These are phyloP conservation scores for Trypoxylus dichotomus DNA, from an alignment of 1,140 invertebrate genomes.

Conservation along the genomic window DNA sequence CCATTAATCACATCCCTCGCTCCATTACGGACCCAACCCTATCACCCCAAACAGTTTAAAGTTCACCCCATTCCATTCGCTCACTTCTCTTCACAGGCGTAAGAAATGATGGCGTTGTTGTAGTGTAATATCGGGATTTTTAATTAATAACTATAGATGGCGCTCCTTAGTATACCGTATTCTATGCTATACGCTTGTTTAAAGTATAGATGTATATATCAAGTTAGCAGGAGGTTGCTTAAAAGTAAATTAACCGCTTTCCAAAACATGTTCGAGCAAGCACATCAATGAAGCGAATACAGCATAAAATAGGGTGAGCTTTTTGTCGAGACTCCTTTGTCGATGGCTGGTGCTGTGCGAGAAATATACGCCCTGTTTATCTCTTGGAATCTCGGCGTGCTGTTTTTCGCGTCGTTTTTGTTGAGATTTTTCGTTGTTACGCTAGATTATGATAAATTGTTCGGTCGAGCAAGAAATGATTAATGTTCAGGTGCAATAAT, in stretches of 20 bases:
- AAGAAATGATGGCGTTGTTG: not conserved
- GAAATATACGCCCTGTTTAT: not conserved
- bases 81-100: not conserved
- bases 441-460: not conserved
- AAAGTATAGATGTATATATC: not conserved
- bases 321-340: not conserved
- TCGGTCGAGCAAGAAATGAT: not conserved
- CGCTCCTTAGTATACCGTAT: not conserved
- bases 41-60: not conserved
- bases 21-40: not conserved
- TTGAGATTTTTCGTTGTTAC: not conserved
- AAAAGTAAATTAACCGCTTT: slow-evolving; percentile 1
- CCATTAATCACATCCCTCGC: slow-evolving; percentile 12
- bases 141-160: slow-evolving; percentile 11
- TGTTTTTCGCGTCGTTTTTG: not conserved
- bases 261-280: not conserved
- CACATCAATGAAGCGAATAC: not conserved
- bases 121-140: not conserved
- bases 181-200: not conserved
- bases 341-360: not conserved
- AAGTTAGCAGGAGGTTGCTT: not conserved
- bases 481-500: not conserved
- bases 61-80: no score
- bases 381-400: not conserved
- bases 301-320: not conserved